phyloP scores from a whole-genome alignment of 1,140 invertebrate species.

The Conus ventricosus region DNA sequence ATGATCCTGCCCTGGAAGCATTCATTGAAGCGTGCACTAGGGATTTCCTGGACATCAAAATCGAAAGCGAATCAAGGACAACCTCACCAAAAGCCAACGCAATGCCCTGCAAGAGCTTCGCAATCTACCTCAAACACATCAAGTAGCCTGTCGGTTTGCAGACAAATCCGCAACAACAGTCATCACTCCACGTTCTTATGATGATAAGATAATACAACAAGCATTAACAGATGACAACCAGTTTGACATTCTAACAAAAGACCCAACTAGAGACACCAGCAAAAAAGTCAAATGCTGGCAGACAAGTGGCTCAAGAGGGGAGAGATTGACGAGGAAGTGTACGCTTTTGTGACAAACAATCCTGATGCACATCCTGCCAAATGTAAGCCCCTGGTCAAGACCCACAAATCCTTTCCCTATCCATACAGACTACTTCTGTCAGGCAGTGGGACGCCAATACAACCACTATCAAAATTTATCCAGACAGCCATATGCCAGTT shows the following conservation, averaged over 20 bases:
- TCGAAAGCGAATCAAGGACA: not conserved
- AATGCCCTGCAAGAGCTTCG: not conserved
- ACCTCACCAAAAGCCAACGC: not conserved
- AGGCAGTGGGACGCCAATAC: not conserved
- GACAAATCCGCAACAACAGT: conserved; percentile 3
- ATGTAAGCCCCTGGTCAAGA: not conserved
- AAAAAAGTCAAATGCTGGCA: not conserved
- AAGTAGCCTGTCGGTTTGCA: not conserved
- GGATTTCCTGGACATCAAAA: not conserved
- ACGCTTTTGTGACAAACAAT: not conserved
- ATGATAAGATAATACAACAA: not conserved
- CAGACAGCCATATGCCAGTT: not conserved
- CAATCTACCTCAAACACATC: not conserved
- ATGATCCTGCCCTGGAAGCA: not conserved
- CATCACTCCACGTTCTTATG: not conserved
- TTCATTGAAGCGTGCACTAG: not conserved
- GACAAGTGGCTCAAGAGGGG: not conserved
- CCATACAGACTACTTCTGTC: not conserved
- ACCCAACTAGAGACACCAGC: not conserved
- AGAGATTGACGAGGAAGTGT: not conserved
- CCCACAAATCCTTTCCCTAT: not conserved
- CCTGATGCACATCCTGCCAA: not conserved
- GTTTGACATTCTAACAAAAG: not conserved
- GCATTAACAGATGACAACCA: not conserved
- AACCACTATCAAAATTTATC: not conserved